Evolutionary conservation across 1,140 invertebrate genomes (phyloP).

Genomic region (Solen grandis): DNA sequence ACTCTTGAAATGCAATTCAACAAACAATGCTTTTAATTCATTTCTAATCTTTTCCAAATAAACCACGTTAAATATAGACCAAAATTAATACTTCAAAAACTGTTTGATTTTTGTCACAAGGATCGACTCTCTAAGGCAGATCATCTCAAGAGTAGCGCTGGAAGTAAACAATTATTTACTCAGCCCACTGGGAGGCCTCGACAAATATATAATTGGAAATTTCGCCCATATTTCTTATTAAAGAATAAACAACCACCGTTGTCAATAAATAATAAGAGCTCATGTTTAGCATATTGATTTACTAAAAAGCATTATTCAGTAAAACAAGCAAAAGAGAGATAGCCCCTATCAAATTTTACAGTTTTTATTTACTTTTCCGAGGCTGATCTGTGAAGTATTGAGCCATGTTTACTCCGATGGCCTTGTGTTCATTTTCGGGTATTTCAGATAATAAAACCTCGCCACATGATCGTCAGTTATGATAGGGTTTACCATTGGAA

Average conservation of each 20-base stretch:
- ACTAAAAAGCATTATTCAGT: slow-evolving; percentile 56
- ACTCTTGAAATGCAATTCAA: no score
- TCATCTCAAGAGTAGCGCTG: slow-evolving; percentile 8
- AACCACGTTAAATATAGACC: no score
- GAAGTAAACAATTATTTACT: slow-evolving; percentile 57
- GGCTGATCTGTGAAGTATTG: not conserved
- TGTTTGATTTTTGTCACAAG: no score
- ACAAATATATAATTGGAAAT: slow-evolving; percentile 40
- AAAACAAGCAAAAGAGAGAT: slow-evolving; percentile 47
- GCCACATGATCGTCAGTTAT: no score
- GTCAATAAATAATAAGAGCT: slow-evolving; percentile 48
- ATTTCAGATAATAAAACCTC: not conserved
- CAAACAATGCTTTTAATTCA: no score
- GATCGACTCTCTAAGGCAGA: no score
- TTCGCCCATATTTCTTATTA: not conserved
- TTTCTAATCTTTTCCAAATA: no score
- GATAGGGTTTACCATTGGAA: no score
- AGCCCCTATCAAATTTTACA: slow-evolving; percentile 51
- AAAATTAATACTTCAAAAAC: no score
- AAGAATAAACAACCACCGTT: slow-evolving; percentile 38
- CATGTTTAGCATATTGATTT: slow-evolving; percentile 38
- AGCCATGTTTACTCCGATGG: slow-evolving; percentile 33
- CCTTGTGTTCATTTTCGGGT: slow-evolving; percentile 17
- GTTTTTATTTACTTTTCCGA: slow-evolving; percentile 52
- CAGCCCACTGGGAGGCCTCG: slow-evolving; percentile 33